A percentile compares a stretch with the other conserved stretches of the same genome.
These are phyloP conservation scores for Discoglossus pictus DNA, from an alignment of 2,797 vertebrate species.

Conservation along the genomic window DNA sequence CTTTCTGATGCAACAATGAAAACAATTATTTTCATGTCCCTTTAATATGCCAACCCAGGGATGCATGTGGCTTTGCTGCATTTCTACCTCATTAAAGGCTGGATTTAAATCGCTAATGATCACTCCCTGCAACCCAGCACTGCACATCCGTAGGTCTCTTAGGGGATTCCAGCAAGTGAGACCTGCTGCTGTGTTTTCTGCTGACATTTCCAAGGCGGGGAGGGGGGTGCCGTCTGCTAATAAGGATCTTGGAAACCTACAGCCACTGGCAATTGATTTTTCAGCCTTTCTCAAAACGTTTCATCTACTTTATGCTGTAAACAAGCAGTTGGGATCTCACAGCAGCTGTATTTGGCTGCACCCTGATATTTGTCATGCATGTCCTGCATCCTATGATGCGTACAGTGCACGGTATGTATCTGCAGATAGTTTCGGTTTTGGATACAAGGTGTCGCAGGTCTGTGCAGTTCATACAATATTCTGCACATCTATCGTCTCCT, in stretches of 20 bases:
- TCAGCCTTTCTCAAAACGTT: conserved; percentile 53
- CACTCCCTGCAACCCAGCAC: conserved; percentile 30
- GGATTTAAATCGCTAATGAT: conserved; percentile 30
- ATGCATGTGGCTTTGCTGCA: no score
- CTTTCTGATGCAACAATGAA: no score
- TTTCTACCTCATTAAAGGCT: no score
- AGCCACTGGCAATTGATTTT: conserved; percentile 60
- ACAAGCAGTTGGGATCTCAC: background rate
- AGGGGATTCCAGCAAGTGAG: conserved; percentile 52
- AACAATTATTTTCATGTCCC: no score
- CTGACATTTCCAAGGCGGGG: conserved; percentile 53
- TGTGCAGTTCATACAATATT: conserved; percentile 1
- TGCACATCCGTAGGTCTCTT: conserved; percentile 32
- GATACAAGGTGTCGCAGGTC: background rate
- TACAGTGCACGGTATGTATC: background rate
- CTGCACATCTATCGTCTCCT: conserved; percentile 5
- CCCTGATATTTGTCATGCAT: background rate
- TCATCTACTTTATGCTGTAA: conserved; percentile 12
- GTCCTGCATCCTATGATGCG: background rate
- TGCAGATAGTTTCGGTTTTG: no score
- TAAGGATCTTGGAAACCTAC: conserved; percentile 57
- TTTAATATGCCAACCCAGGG: no score
- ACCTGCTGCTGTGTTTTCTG: conserved; percentile 48
- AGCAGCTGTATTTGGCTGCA: background rate
- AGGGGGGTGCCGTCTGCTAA: conserved; percentile 55